These are phyloP conservation scores for Leuctra nigra DNA, from an alignment of 2,888 invertebrate species.

Conservation along the genomic window DNA sequence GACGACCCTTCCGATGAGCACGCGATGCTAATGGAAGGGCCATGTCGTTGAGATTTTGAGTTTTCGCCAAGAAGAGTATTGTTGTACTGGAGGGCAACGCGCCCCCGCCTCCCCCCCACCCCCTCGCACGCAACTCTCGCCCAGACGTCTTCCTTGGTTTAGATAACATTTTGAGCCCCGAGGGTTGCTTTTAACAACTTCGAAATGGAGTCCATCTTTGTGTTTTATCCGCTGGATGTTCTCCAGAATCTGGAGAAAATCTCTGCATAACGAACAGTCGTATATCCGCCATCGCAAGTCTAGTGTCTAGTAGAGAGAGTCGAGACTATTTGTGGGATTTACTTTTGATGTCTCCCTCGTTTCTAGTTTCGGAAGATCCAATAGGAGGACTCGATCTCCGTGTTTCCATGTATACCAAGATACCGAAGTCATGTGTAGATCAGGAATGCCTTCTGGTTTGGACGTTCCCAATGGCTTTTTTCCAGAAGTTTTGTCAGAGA, in stretches of 20 bases:
- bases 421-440: neutral
- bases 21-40: constrained; percentile 7
- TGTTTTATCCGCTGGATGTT: constrained; percentile 17
- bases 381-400: neutral
- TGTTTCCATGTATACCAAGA: constrained; percentile 8
- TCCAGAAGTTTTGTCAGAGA: constrained; percentile 4
- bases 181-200: constrained; percentile 14
- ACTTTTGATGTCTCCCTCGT: constrained; percentile 5
- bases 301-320: neutral
- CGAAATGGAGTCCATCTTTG: constrained; percentile 12
- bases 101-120: neutral
- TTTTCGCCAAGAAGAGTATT: constrained; percentile 6
- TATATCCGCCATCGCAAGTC: neutral
- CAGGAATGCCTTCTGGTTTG: constrained; percentile 14
- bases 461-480: constrained; percentile 17
- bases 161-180: constrained; percentile 16
- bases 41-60: constrained; percentile 7
- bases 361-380: neutral
- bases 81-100: neutral
- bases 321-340: neutral
- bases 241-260: constrained; percentile 10
- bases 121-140: too few relatives aligned
- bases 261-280: constrained; percentile 9
- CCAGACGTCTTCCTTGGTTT: neutral
- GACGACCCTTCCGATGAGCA: too few relatives aligned